Conservation (phyloP, 2,113 vertebrate species). For the Nipponia nippon region DNA sequence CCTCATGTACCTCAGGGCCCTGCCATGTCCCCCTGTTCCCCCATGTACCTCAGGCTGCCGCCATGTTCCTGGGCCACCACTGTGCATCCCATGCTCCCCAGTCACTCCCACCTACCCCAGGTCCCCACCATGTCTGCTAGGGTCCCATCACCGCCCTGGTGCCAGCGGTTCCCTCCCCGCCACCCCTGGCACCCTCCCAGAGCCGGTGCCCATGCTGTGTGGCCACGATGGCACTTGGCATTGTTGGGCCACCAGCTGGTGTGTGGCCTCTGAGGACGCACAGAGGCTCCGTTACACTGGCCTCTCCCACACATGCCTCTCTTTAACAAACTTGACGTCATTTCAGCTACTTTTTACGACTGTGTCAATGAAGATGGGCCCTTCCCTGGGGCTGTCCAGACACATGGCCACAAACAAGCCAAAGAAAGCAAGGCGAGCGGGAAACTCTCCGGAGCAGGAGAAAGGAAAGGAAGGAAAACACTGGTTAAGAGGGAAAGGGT, state of each 20-base stretch:
- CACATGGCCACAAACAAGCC: not conserved
- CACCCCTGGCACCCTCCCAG: not conserved
- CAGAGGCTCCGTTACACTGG: fast-evolving
- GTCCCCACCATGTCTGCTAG: not conserved
- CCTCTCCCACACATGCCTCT: fast-evolving
- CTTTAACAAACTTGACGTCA: fast-evolving
- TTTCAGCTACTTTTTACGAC: not conserved
- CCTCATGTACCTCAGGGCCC: too few relatives aligned
- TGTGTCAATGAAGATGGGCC: not conserved
- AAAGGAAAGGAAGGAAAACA: not conserved
- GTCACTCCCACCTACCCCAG: not conserved
- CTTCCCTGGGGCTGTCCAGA: not conserved
- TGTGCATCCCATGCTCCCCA: fast-evolving
- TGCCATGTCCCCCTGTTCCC: too few relatives aligned
- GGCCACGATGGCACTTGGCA: fast-evolving
- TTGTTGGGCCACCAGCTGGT: fast-evolving
- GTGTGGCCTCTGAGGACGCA: fast-evolving
- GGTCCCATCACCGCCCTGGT: too few relatives aligned
- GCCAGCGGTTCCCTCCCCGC: too few relatives aligned
- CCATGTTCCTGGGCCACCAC: not conserved
- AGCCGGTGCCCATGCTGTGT: not conserved
- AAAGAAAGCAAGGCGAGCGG: fast-evolving
- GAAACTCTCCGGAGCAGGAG: not conserved
- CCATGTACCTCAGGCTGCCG: fast-evolving
- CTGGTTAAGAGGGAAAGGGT: not conserved